A percentile compares a stretch with the other conserved stretches of the same genome.
Evolutionary conservation across 2,797 vertebrate species (phyloP).

Genomic region (Anguilla anguilla): DNA sequence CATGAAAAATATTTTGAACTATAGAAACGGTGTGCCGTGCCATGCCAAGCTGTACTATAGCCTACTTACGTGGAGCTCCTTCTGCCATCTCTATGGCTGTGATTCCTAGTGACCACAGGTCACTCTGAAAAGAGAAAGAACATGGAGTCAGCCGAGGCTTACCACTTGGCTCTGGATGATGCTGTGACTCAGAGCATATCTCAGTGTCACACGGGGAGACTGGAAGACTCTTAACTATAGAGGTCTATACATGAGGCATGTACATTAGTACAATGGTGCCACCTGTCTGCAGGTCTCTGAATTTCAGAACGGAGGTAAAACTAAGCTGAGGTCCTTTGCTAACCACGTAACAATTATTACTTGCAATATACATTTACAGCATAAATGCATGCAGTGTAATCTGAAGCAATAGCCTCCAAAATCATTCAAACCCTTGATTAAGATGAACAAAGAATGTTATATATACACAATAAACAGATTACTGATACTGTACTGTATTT

Average conservation of each 20-base stretch:
- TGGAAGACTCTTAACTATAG: neutral
- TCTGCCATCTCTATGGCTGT: slow-evolving; percentile 98
- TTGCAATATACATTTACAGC: neutral
- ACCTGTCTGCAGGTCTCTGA: too few species aligned
- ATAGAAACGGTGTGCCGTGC: neutral
- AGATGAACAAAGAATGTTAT: neutral
- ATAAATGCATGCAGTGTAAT: neutral
- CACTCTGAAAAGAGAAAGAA: slow-evolving; percentile 74
- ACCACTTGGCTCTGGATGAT: neutral
- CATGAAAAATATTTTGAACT: neutral
- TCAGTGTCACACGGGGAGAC: neutral
- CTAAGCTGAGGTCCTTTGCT: neutral
- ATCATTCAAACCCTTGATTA: neutral
- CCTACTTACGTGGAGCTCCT: slow-evolving; percentile 92
- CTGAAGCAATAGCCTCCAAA: neutral
- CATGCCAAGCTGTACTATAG: neutral
- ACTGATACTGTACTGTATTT: neutral
- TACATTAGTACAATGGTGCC: neutral
- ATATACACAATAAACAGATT: neutral
- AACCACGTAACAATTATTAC: neutral
- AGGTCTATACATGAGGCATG: neutral
- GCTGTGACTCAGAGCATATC: neutral
- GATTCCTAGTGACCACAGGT: slow-evolving; percentile 96
- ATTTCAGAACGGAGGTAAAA: neutral
- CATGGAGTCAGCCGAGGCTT: neutral